phyloP scores from a whole-genome alignment of 2,888 invertebrate species.

The Cataglyphis rosenhaueri region DNA sequence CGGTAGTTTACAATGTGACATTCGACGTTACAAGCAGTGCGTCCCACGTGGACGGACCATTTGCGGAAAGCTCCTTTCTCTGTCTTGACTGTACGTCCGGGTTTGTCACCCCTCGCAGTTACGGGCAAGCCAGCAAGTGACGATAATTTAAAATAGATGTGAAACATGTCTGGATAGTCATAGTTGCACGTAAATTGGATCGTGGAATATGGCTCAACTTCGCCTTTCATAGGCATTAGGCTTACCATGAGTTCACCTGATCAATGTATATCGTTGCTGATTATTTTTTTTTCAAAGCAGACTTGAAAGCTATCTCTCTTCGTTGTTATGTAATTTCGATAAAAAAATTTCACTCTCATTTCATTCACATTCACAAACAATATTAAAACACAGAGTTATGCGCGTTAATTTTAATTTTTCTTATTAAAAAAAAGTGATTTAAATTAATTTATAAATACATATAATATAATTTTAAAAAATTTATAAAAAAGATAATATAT shows the following conservation, averaged over 20 bases:
- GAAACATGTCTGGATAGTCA: slow-evolving; percentile 83
- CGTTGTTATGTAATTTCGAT: neutral
- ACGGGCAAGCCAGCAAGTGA: slow-evolving; percentile 71
- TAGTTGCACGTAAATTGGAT: slow-evolving; percentile 87
- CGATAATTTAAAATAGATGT: slow-evolving; percentile 84
- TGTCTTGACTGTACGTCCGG: slow-evolving; percentile 67
- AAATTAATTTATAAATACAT: neutral
- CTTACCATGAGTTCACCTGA: slow-evolving; percentile 85
- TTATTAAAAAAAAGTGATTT: neutral
- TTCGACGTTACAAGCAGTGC: slow-evolving; percentile 76
- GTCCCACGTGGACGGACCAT: slow-evolving; percentile 82
- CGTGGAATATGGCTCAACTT: slow-evolving; percentile 83
- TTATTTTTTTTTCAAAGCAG: neutral
- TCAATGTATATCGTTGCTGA: slow-evolving; percentile 44
- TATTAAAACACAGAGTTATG: neutral
- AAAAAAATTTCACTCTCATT: neutral
- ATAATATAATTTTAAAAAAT: neutral
- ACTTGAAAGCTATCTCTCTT: neutral
- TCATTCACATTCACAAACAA: neutral
- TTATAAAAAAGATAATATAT: neutral
- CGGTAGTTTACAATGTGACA: slow-evolving; percentile 76
- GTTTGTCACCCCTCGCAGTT: slow-evolving; percentile 66
- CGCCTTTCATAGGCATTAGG: slow-evolving; percentile 85
- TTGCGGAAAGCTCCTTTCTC: slow-evolving; percentile 73
- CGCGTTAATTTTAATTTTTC: neutral